Evolutionary conservation across 2,797 vertebrate genomes (phyloP), one percentile per base, ranked within the genome.

Genomic region (Taeniopygia guttata): DNA sequence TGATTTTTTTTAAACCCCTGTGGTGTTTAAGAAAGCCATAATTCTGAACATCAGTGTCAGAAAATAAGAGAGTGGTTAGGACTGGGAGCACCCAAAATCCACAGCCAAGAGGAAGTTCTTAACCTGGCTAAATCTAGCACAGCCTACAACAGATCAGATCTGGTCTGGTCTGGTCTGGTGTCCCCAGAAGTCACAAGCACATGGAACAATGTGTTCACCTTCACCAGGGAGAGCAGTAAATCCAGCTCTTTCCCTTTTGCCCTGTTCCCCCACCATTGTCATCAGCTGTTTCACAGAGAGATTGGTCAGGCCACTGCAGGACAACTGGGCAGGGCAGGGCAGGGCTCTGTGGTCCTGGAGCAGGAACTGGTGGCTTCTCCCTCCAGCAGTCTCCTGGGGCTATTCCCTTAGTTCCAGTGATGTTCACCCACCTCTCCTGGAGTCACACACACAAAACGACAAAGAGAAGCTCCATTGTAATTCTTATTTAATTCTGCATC

Each of bases 381-480:
- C 40, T 49, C 30, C 20, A 43, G 23, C 36, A 78, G 23, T 11
- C 21, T 46, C 19, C 46, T 55, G 40, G 29, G 22, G 9, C 22
- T 48, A 5, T 25, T 54, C 56, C 40, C 15, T 43, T 21, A 7
- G 15, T 56, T 49, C 36, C 64, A 56, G 5, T 30, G 42, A 22
- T 13, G 55, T 22, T 80, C 13, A 11, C 25, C 36, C 27, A 3
- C 27, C 30, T 78, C 17, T 36, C 36, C 42, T 34, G 26, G 42
- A n/a, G 14, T 60, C 36, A 26, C 5, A 55, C 0, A 0, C 6
- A 32, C 10, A 54, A 52, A 82, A 59, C 25, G 38, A 42, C 25
- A 56, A 79, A 76, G n/a, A 12, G 3, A 72, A 78, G 36, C 23
- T 82, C 59, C 48, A 7, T 3, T 72, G n/a, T 5, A 55, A 11